Conservation (phyloP, 2,797 vertebrate species). For the Gobionotothen gibberifrons region DNA sequence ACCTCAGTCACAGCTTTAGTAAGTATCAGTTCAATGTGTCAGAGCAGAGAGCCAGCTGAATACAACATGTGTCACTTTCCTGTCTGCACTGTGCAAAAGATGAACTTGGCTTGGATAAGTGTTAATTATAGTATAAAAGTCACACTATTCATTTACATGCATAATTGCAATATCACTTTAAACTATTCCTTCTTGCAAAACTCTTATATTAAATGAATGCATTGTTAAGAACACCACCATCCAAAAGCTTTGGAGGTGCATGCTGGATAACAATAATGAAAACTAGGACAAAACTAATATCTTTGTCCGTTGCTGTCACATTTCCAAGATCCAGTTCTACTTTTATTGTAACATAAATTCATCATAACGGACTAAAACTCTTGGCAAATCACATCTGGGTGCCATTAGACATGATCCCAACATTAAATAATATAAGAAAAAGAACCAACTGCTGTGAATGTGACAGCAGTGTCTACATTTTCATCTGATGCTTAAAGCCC, state of each 20-base stretch:
- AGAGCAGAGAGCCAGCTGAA: background rate
- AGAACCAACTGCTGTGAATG: slow-evolving; percentile 3
- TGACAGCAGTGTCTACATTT: slow-evolving; percentile 20
- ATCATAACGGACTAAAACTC: slow-evolving; percentile 24
- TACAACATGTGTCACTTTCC: background rate
- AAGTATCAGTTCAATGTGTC: background rate
- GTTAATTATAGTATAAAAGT: background rate
- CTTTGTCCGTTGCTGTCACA: too few relatives aligned
- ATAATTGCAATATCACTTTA: background rate
- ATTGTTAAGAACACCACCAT: slow-evolving; percentile 11
- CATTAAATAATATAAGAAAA: slow-evolving; percentile 30
- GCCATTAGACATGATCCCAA: slow-evolving; percentile 9
- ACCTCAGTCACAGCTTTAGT: background rate
- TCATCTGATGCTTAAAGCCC: slow-evolving; percentile 41
- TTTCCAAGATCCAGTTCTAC: background rate
- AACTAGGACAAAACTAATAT: too few relatives aligned
- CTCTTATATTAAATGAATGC: slow-evolving; percentile 18
- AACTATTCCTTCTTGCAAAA: slow-evolving; percentile 11
- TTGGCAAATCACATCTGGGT: slow-evolving; percentile 29
- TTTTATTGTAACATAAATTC: slow-evolving; percentile 31
- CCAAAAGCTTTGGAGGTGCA: slow-evolving; percentile 37
- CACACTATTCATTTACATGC: background rate
- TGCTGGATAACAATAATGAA: slow-evolving; percentile 8
- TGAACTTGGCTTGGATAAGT: background rate
- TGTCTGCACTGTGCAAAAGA: background rate